Percentiles rank a stretch among this genome's conserved stretches.
phyloP scores from a whole-genome alignment of 2,888 invertebrate genomes.

The Acronicta leporina region DNA sequence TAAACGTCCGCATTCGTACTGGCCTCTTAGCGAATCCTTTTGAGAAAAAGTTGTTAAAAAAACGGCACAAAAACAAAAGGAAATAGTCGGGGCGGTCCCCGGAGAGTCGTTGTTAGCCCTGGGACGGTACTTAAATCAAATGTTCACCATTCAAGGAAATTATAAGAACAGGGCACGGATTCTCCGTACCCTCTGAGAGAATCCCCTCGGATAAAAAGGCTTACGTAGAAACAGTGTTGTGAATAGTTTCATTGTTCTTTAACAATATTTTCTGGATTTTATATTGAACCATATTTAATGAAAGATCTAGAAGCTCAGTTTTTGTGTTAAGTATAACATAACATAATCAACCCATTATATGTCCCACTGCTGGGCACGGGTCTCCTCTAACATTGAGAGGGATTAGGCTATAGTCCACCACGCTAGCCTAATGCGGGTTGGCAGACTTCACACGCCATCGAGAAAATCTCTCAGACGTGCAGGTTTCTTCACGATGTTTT shows the following conservation, averaged over 20 bases:
- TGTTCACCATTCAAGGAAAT: conserved; percentile 87
- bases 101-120: conserved; percentile 81
- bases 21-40: conserved; percentile 79
- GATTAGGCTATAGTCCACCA: too few species aligned
- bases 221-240: conserved; percentile 72
- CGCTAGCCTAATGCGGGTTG: too few species aligned
- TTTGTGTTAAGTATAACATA: too few species aligned
- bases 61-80: conserved; percentile 84
- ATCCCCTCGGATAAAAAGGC: conserved; percentile 78
- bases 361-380: too few species aligned
- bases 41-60: conserved; percentile 83
- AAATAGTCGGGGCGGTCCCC: conserved; percentile 86
- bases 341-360: too few species aligned
- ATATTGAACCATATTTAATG: conserved; percentile 4
- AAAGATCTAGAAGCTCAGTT: not conserved
- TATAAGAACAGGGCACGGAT: conserved; percentile 85
- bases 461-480: too few species aligned
- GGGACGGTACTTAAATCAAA: conserved; percentile 88
- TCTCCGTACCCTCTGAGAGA: conserved; percentile 70
- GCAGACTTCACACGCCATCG: too few species aligned
- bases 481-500: too few species aligned
- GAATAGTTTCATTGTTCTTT: conserved; percentile 70
- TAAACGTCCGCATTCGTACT: conserved; percentile 74
- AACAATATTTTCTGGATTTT: conserved; percentile 52
- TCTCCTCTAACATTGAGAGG: too few species aligned